Conservation (phyloP, 2,113 vertebrate species). For the Alexandromys fortis region DNA sequence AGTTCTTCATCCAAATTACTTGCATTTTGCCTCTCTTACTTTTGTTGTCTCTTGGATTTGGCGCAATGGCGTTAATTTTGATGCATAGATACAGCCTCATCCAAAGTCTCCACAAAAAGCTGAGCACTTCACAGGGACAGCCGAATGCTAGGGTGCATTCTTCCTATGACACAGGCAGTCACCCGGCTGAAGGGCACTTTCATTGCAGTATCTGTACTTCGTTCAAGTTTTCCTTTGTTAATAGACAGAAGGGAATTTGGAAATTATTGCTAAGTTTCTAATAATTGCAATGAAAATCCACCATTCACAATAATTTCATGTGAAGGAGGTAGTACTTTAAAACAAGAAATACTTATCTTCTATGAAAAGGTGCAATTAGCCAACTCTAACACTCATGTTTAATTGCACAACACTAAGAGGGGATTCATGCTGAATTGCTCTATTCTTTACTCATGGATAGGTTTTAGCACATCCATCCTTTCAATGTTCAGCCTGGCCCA, state of each 20-base stretch:
- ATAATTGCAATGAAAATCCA: slow-evolving; percentile 50
- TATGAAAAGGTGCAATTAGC: slow-evolving; percentile 57
- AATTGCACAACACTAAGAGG: slow-evolving; percentile 41
- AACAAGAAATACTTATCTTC: background rate
- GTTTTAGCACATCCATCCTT: background rate
- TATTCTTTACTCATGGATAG: slow-evolving; percentile 16
- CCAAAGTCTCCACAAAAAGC: slow-evolving; percentile 12
- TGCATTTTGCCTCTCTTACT: background rate
- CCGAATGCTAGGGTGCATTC: background rate
- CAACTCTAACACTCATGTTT: background rate
- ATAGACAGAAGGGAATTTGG: background rate
- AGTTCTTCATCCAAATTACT: slow-evolving; percentile 12
- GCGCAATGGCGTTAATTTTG: slow-evolving; percentile 16
- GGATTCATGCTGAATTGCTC: background rate
- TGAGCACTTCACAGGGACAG: background rate
- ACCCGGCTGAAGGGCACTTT: slow-evolving; percentile 20
- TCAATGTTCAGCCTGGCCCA: background rate
- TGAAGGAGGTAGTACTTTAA: background rate
- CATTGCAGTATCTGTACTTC: slow-evolving; percentile 45
- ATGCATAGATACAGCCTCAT: background rate
- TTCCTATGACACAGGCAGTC: slow-evolving; percentile 26
- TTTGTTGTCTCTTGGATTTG: slow-evolving; percentile 37
- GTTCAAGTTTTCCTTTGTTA: slow-evolving; percentile 36
- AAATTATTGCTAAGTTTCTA: slow-evolving; percentile 43
- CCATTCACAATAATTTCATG: slow-evolving; percentile 27